Evolutionary conservation across 2,888 invertebrate genomes (phyloP).

Genomic region (Spilosoma lubricipeda): DNA sequence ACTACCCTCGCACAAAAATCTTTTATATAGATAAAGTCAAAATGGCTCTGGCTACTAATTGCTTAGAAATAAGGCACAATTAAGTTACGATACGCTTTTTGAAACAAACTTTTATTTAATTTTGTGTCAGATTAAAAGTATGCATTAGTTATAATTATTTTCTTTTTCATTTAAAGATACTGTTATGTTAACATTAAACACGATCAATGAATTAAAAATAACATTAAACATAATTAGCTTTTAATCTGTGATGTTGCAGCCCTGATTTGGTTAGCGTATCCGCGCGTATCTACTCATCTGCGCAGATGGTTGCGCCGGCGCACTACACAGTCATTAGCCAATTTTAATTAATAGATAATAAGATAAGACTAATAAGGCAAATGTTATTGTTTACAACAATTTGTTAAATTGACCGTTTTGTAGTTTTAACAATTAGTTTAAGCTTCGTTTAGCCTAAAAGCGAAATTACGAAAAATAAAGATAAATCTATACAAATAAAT

Average conservation of each 20-base stretch:
- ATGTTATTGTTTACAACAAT: slow-evolving; percentile 4
- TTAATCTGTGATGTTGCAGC: not conserved
- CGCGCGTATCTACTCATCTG: slow-evolving; percentile 16
- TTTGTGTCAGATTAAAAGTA: too few relatives aligned
- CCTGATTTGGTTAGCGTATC: slow-evolving; percentile 6
- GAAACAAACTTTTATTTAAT: too few relatives aligned
- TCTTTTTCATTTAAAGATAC: too few relatives aligned
- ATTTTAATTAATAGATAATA: slow-evolving; percentile 44
- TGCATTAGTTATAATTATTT: too few relatives aligned
- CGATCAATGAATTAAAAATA: not conserved
- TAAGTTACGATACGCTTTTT: too few relatives aligned
- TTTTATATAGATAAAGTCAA: too few relatives aligned
- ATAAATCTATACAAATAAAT: too few relatives aligned
- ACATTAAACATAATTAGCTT: too few relatives aligned
- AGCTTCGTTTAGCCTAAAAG: not conserved
- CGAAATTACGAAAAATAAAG: not conserved
- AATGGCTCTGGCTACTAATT: too few relatives aligned
- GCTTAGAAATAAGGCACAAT: too few relatives aligned
- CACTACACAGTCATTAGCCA: slow-evolving; percentile 35
- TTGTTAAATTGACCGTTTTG: slow-evolving; percentile 12
- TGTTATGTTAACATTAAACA: too few relatives aligned
- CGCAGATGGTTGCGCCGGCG: slow-evolving; percentile 15
- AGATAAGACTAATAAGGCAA: slow-evolving; percentile 29
- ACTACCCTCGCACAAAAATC: too few relatives aligned
- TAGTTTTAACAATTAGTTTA: not conserved